Evolutionary conservation across 2,797 vertebrate genomes (phyloP).

Genomic region (Gallinago nigripennis): DNA sequence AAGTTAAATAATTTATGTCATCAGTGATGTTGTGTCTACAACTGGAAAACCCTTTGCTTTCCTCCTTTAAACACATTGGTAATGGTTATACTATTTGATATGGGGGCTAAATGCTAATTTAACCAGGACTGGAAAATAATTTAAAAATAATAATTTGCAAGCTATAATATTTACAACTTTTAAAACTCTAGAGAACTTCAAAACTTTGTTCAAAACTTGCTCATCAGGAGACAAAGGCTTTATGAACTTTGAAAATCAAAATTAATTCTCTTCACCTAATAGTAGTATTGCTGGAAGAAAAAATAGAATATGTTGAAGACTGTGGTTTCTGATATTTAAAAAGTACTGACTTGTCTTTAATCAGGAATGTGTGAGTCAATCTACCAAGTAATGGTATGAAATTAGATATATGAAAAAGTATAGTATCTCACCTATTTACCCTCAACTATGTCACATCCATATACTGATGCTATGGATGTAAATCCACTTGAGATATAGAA

Average conservation of each 20-base stretch:
- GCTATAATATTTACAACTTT: background rate
- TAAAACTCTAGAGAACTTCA: background rate
- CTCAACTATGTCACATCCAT: background rate
- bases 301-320: background rate
- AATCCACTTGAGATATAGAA: background rate
- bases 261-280: background rate
- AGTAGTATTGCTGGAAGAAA: background rate
- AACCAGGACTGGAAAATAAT: background rate
- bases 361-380: background rate
- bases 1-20: background rate
- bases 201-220: background rate
- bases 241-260: background rate
- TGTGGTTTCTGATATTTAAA: background rate
- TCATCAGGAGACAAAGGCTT: background rate
- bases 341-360: background rate
- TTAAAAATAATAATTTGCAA: background rate
- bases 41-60: background rate
- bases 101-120: background rate
- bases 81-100: background rate
- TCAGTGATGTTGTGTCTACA: background rate
- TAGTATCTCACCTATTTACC: background rate
- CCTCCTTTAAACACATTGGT: background rate
- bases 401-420: background rate
- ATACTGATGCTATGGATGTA: background rate
- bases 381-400: background rate